Evolutionary conservation across 2,113 vertebrate genomes (phyloP).

Genomic region (Tretioscincus oriximinensis): DNA sequence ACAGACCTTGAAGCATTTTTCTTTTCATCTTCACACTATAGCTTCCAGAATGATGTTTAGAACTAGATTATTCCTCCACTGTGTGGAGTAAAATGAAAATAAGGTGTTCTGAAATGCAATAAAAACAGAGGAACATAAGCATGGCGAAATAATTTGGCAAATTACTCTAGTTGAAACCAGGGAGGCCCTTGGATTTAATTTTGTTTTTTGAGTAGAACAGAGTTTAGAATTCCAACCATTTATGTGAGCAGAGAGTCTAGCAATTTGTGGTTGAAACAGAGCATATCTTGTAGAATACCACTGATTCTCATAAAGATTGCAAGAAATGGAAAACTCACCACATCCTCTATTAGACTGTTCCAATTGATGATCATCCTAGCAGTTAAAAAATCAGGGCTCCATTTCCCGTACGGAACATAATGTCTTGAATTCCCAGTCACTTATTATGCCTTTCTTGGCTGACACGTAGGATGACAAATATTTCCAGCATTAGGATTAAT

Average conservation of each 20-base stretch:
- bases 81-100: not conserved
- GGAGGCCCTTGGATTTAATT: not conserved
- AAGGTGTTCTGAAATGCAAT: not conserved
- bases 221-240: constrained; percentile 16
- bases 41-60: not conserved
- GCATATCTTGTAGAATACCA: constrained; percentile 19
- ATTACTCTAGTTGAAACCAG: too few relatives aligned
- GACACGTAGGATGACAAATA: not conserved
- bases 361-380: constrained; percentile 21
- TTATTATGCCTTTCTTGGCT: constrained; percentile 4
- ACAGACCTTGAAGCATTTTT: not conserved
- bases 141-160: not conserved
- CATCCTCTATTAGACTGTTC: constrained; percentile 29
- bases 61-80: not conserved
- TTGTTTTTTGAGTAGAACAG: constrained; percentile 13
- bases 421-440: constrained; percentile 14
- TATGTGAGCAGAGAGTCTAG: constrained; percentile 4
- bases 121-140: not conserved
- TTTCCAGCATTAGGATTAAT: not conserved
- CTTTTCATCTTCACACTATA: not conserved
- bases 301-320: constrained; percentile 15
- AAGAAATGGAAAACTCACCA: constrained; percentile 27
- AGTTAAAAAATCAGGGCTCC: constrained; percentile 1
- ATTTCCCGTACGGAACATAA: constrained; percentile 17
- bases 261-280: constrained; percentile 40